Evolutionary conservation across 2,888 invertebrate genomes (phyloP), one percentile per base, ranked within the genome.

Genomic region (Leptinotarsa haldemani): DNA sequence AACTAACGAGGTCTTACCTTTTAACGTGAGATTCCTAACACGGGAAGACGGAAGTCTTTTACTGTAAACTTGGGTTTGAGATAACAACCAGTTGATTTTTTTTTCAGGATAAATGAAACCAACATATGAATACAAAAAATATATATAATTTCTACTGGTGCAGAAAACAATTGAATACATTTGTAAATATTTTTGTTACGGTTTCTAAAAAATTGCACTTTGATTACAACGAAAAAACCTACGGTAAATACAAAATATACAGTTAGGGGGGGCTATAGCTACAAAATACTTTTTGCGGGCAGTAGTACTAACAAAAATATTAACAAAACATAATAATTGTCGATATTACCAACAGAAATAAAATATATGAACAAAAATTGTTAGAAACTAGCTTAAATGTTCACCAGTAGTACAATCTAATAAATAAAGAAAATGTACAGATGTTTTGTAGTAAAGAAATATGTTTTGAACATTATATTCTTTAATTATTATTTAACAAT

Each of bases 101-200:
- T 16, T 50, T 53, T 20, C n/a, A 56, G 40, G 5, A 40, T 61
- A n/a, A 61, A 61, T 61, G 16, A 61, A 61, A 61, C 61, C 30
- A 61, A 67, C 9, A 61, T 74, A 68, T 80, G 78, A 82, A 82
- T 83, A 83, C 82, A 83, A 83, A 84, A 83, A 84, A 84, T 75
- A 84, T 84, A 84, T 83, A 84, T 84, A 82, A 83, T 84, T 83
- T 82, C 84, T 84, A 84, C 84, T 84, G 84, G 84, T 82, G 84
- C 82, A 77, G 78, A 79, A 80, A 83, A 82, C 82, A 83, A 83
- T 79, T 82, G 80, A 81, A 80, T 80, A 79, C 71, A 78, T 80
- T 82, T 82, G 82, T 78, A 81, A 83, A 84, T 83, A 84, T 83
- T 83, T 84, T 83, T 82, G 82, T 82, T 82, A 82, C 71, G 74